These are phyloP conservation scores for Dendrolimus kikuchii DNA, from an alignment of 1,140 invertebrate species.

Conservation along the genomic window DNA sequence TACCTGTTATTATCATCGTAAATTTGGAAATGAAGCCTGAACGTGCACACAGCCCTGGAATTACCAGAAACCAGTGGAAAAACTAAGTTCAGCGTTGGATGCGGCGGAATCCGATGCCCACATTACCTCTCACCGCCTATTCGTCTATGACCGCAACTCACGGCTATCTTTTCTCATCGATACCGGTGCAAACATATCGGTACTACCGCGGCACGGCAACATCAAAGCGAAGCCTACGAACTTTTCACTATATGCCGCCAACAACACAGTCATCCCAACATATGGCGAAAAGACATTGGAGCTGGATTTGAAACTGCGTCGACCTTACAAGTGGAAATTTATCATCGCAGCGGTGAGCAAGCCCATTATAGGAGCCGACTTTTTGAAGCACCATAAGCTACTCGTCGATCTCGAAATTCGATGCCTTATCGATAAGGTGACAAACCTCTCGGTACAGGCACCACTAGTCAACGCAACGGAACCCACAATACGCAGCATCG, in stretches of 20 bases:
- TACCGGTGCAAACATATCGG: conserved; percentile 2
- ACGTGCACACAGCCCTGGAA: conserved; percentile 5
- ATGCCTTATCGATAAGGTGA: conserved; percentile 1
- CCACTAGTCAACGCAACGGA: too few relatives aligned
- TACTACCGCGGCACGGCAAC: too few relatives aligned
- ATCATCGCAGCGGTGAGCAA: conserved; percentile 4
- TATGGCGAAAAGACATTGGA: conserved; percentile 4
- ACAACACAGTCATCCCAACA: conserved; percentile 4
- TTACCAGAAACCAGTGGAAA: conserved; percentile 12
- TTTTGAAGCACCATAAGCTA: conserved; percentile 4
- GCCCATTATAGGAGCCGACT: conserved; percentile 7
- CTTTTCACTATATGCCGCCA: conserved; percentile 4
- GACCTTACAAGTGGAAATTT: conserved; percentile 3
- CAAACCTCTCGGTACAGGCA: too few relatives aligned
- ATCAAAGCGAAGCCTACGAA: neutral
- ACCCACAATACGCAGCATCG: too few relatives aligned
- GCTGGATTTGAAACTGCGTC: conserved; percentile 2
- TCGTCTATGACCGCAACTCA: conserved; percentile 18
- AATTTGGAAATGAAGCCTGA: too few relatives aligned
- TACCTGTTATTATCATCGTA: too few relatives aligned
- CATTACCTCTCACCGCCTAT: conserved; percentile 20
- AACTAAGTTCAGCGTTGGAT: conserved; percentile 20
- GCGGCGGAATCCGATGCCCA: conserved; percentile 16
- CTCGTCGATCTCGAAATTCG: conserved; percentile 1
- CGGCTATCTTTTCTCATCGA: neutral